Evolutionary conservation across 1,140 invertebrate genomes (phyloP).

Genomic region (Plutomurus gul): DNA sequence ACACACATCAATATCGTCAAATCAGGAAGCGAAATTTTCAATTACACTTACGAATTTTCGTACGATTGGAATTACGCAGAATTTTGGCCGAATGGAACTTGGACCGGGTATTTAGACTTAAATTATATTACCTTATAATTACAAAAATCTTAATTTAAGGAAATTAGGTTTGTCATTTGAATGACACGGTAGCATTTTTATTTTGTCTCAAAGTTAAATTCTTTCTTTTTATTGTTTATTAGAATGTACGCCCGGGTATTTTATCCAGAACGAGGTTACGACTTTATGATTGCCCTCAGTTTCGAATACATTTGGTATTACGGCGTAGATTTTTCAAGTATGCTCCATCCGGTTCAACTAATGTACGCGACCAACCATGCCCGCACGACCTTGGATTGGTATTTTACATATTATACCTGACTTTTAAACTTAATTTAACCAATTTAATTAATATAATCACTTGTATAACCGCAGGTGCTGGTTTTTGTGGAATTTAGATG

Average conservation of each 20-base stretch:
- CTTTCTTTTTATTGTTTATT: not conserved
- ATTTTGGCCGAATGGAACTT: not conserved
- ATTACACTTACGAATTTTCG: not conserved
- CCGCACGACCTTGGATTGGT: not conserved
- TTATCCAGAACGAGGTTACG: not conserved
- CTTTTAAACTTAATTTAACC: no score
- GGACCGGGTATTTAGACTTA: no score
- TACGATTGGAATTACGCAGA: conserved; percentile 7
- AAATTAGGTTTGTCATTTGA: not conserved
- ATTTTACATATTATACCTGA: no score
- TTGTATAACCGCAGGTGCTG: no score
- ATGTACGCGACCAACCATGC: not conserved
- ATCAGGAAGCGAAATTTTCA: not conserved
- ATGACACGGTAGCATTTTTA: not conserved
- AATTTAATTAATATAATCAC: no score
- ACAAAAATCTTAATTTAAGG: not conserved
- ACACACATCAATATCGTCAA: not conserved
- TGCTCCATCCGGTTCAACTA: not conserved
- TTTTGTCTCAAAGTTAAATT: not conserved
- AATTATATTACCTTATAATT: not conserved
- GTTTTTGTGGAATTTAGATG: no score
- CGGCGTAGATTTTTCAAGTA: not conserved
- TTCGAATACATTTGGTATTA: not conserved
- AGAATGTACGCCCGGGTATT: not conserved
- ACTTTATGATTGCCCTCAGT: not conserved